Percentiles rank a stretch among this genome's conserved stretches.
Evolutionary conservation across 2,113 vertebrate species (phyloP).

Genomic region (Phalacrocorax aristotelis): DNA sequence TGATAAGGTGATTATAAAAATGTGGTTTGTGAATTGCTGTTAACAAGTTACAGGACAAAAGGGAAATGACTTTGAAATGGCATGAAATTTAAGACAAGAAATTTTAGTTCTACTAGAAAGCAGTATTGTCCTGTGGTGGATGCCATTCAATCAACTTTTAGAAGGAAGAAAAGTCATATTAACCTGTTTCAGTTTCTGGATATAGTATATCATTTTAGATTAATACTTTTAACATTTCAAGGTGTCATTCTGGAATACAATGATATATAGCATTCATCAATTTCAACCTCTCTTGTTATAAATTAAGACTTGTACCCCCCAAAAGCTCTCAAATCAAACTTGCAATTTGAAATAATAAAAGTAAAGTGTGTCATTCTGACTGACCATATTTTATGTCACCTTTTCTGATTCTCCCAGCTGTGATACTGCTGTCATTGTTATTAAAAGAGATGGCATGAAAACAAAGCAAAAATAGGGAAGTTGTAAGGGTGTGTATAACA

Average conservation of each 20-base stretch:
- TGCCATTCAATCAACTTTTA: slow-evolving; percentile 45
- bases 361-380: slow-evolving; percentile 53
- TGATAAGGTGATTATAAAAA: neutral
- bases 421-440: neutral
- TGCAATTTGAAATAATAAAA: slow-evolving; percentile 58
- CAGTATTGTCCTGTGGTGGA: slow-evolving; percentile 16
- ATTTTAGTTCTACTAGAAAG: slow-evolving; percentile 62
- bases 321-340: slow-evolving; percentile 51
- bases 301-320: slow-evolving; percentile 58
- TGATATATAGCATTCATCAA: slow-evolving; percentile 71
- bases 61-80: slow-evolving; percentile 62
- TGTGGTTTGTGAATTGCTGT: slow-evolving; percentile 36
- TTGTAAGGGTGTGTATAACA: neutral
- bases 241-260: slow-evolving; percentile 61
- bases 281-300: slow-evolving; percentile 61
- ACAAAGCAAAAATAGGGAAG: neutral
- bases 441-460: neutral
- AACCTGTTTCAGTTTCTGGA: slow-evolving; percentile 56
- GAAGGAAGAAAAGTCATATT: slow-evolving; percentile 15
- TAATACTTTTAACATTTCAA: slow-evolving; percentile 74
- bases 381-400: neutral
- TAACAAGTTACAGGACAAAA: slow-evolving; percentile 56
- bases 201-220: slow-evolving; percentile 65
- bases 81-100: slow-evolving; percentile 58
- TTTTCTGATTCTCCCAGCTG: neutral